Evolutionary conservation across 2,113 vertebrate species (phyloP).

Genomic region (Trichomycterus rosablanca): DNA sequence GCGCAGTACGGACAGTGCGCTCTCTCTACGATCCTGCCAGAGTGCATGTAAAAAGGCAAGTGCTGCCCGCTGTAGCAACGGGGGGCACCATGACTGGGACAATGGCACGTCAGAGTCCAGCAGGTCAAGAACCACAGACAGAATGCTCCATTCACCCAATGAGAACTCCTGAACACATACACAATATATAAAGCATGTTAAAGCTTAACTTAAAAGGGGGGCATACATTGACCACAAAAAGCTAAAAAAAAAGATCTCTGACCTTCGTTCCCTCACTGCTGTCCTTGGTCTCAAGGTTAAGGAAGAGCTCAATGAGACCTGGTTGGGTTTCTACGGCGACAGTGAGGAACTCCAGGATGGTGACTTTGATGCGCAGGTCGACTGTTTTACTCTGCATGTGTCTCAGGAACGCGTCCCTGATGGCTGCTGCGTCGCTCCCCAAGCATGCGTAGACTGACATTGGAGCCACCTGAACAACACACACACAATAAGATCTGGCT

Average conservation of each 20-base stretch:
- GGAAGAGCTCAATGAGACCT: conserved; percentile 94
- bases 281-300: conserved; percentile 90
- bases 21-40: conserved; percentile 95
- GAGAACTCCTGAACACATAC: conserved; percentile 78
- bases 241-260: conserved; percentile 1
- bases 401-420: conserved; percentile 89
- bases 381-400: conserved; percentile 89
- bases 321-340: conserved; percentile 96
- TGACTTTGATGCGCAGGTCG: conserved; percentile 96
- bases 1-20: conserved; percentile 88
- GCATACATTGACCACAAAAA: background rate
- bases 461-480: conserved; percentile 79
- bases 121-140: conserved; percentile 86
- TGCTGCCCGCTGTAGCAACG: conserved; percentile 84
- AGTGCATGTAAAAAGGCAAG: conserved; percentile 91
- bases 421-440: conserved; percentile 87
- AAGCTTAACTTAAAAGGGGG: too few species aligned
- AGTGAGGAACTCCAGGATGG: conserved; percentile 95
- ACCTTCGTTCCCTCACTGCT: conserved; percentile 87
- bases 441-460: conserved; percentile 98
- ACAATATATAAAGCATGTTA: background rate
- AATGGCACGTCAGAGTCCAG: conserved; percentile 81
- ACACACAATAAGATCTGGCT: background rate
- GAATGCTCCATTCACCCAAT: conserved; percentile 90
- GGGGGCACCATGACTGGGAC: conserved; percentile 89